These are phyloP conservation scores for Scylla paramamosain DNA, from an alignment of 1,140 invertebrate genomes.

Conservation along the genomic window DNA sequence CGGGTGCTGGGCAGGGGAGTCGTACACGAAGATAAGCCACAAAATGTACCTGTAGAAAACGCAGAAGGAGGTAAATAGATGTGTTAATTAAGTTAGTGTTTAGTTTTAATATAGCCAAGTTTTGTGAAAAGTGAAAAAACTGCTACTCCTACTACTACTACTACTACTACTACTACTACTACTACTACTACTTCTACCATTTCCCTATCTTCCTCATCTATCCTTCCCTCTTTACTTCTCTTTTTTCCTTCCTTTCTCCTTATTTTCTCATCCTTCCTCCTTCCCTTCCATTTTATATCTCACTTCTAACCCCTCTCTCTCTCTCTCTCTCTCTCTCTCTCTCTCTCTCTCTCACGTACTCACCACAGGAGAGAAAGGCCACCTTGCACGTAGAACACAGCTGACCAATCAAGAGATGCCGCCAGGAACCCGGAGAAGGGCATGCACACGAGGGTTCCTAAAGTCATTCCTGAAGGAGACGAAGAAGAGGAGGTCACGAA, in stretches of 20 bases:
- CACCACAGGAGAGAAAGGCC: slow-evolving; percentile 79
- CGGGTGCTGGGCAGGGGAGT: slow-evolving; percentile 82
- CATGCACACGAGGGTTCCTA: slow-evolving; percentile 81
- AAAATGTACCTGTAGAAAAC: slow-evolving; percentile 78
- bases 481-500: slow-evolving; percentile 34
- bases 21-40: slow-evolving; percentile 81
- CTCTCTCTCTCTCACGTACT: background rate
- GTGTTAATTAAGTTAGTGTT: background rate
- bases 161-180: too few relatives aligned
- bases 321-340: too few relatives aligned
- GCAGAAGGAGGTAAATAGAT: background rate
- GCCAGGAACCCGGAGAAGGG: slow-evolving; percentile 83
- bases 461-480: slow-evolving; percentile 79
- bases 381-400: slow-evolving; percentile 82
- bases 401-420: slow-evolving; percentile 82
- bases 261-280: too few relatives aligned
- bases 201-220: too few relatives aligned
- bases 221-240: too few relatives aligned
- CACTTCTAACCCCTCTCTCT: too few relatives aligned
- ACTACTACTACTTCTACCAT: too few relatives aligned
- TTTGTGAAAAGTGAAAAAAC: too few relatives aligned
- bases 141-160: too few relatives aligned
- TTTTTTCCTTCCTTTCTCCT: background rate
- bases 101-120: too few relatives aligned
- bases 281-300: too few relatives aligned